Conservation (phyloP, 2,113 vertebrate species). For the Ictidomys tridecemlineatus region DNA sequence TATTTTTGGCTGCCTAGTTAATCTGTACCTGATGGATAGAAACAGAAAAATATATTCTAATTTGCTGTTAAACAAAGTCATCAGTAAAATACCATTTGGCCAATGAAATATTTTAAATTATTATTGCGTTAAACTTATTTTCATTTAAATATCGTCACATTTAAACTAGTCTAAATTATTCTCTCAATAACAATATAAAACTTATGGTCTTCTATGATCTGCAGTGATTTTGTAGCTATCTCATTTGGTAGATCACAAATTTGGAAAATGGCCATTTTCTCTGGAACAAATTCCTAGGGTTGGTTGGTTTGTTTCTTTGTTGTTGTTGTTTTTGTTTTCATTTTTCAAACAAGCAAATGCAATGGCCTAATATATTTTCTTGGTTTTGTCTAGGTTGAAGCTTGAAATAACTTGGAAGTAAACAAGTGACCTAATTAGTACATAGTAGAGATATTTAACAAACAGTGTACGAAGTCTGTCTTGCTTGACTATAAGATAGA, state of each 20-base stretch:
- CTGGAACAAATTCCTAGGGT: background rate
- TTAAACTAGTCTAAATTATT: constrained; percentile 70
- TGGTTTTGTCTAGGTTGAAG: constrained; percentile 79
- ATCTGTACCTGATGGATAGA: constrained; percentile 65
- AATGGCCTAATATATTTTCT: constrained; percentile 64
- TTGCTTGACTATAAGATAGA: constrained; percentile 68
- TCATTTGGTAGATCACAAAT: constrained; percentile 73
- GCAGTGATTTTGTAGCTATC: constrained; percentile 75
- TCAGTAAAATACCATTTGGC: constrained; percentile 75
- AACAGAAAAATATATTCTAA: background rate
- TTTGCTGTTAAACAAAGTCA: constrained; percentile 73
- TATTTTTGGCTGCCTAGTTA: constrained; percentile 56
- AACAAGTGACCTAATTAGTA: constrained; percentile 82
- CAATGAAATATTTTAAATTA: constrained; percentile 1
- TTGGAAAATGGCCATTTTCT: constrained; percentile 68
- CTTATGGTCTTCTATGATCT: constrained; percentile 69
- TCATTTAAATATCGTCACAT: constrained; percentile 53
- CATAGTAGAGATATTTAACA: constrained; percentile 73
- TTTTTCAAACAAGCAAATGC: constrained; percentile 71
- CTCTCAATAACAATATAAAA: constrained; percentile 76
- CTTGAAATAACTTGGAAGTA: constrained; percentile 78
- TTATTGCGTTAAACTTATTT: constrained; percentile 74
- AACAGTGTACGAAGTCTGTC: constrained; percentile 58
- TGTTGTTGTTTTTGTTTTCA: too few relatives aligned
- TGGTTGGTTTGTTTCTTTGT: too few relatives aligned